Conservation (phyloP, 2,113 vertebrate genomes). For the Protomyctophum bolini region DNA sequence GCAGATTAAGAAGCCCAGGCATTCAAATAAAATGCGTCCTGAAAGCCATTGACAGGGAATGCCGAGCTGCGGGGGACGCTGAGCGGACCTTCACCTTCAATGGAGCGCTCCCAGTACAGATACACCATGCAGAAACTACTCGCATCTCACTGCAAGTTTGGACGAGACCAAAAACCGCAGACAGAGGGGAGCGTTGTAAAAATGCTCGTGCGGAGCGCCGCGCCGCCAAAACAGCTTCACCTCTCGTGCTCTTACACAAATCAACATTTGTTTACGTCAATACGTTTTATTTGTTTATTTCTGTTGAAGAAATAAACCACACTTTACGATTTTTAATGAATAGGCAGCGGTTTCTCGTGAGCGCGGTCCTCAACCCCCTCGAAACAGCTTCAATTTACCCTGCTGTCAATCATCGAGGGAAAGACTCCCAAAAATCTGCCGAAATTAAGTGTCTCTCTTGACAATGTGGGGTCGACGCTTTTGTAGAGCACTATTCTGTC, state of each 20-base stretch:
- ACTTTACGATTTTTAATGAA: not conserved
- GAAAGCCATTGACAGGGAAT: constrained; percentile 79
- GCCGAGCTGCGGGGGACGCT: constrained; percentile 62
- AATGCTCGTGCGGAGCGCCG: constrained; percentile 39
- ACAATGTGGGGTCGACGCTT: constrained; percentile 33
- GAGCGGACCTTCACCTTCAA: constrained; percentile 72
- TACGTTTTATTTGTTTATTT: fast-evolving
- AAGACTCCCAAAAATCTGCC: constrained; percentile 56
- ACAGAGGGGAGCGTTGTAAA: constrained; percentile 62
- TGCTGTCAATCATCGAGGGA: constrained; percentile 76
- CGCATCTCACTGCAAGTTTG: constrained; percentile 79
- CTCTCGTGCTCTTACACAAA: too few species aligned
- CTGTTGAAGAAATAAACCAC: not conserved
- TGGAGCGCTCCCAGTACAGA: constrained; percentile 65
- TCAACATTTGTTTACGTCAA: too few species aligned
- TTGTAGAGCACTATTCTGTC: constrained; percentile 39
- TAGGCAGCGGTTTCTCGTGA: not conserved
- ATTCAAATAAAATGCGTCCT: constrained; percentile 79
- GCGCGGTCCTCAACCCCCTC: constrained; percentile 29
- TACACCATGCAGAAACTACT: constrained; percentile 66
- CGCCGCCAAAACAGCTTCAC: not conserved
- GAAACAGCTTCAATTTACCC: constrained; percentile 36
- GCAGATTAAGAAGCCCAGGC: constrained; percentile 63
- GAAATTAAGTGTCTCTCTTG: constrained; percentile 60
- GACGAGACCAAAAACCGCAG: constrained; percentile 78